A percentile compares a stretch with the other conserved stretches of the same genome.
phyloP scores from a whole-genome alignment of 2,113 vertebrate genomes.

The Choloepus hoffmanni region DNA sequence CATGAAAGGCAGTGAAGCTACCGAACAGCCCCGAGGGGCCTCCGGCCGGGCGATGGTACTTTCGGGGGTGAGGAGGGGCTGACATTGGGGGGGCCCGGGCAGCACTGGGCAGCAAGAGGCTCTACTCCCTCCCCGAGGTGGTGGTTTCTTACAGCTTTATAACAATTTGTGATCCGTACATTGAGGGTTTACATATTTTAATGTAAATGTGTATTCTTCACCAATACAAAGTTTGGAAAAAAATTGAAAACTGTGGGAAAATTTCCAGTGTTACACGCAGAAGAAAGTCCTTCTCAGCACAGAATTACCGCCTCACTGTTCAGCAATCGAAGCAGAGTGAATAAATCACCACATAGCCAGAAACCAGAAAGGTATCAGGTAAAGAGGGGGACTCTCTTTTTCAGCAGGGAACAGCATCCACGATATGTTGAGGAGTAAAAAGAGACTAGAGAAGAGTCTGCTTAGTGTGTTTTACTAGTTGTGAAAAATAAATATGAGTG shows the following conservation, averaged over 20 bases:
- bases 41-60: too few relatives aligned
- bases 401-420: rapidly evolving
- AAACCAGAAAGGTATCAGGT: too few relatives aligned
- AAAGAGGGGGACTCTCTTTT: too few relatives aligned
- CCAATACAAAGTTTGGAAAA: neutral
- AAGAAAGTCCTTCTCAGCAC: neutral
- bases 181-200: neutral
- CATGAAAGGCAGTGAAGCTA: too few relatives aligned
- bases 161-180: neutral
- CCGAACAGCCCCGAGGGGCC: too few relatives aligned
- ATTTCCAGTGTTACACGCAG: rapidly evolving
- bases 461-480: rapidly evolving
- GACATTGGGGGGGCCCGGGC: rapidly evolving
- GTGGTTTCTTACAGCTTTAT: neutral
- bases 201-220: neutral
- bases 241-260: neutral
- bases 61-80: rapidly evolving
- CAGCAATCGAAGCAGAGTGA: neutral
- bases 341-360: rapidly evolving
- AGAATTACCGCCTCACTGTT: rapidly evolving
- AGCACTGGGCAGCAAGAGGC: neutral
- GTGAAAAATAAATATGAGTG: rapidly evolving
- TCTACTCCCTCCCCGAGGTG: neutral
- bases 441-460: neutral
- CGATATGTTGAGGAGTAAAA: rapidly evolving